Evolutionary conservation across 2,888 invertebrate genomes (phyloP).

Genomic region (Pandemis heparana): DNA sequence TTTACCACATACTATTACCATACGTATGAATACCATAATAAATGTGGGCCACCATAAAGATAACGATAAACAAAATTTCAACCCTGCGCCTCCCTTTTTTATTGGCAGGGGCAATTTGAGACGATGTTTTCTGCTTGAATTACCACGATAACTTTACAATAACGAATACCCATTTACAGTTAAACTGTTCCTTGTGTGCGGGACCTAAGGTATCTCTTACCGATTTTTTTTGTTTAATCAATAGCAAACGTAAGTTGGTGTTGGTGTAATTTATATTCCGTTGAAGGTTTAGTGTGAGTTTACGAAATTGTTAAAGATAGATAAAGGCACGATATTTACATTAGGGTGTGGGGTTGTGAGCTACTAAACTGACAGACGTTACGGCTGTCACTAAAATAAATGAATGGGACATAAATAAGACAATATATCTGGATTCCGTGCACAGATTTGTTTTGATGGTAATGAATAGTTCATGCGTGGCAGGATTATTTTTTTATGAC

Average conservation of each 20-base stretch:
- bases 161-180: slow-evolving; percentile 42
- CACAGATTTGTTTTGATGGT: slow-evolving; percentile 41
- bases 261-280: slow-evolving; percentile 80
- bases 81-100: slow-evolving; percentile 81
- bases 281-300: slow-evolving; percentile 82
- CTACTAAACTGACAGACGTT: slow-evolving; percentile 73
- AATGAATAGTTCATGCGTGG: slow-evolving; percentile 38
- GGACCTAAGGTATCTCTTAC: slow-evolving; percentile 51
- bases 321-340: slow-evolving; percentile 83
- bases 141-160: slow-evolving; percentile 54
- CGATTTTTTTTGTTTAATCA: slow-evolving; percentile 38
- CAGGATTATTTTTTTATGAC: slow-evolving; percentile 19
- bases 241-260: slow-evolving; percentile 54
- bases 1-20: slow-evolving; percentile 79
- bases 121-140: slow-evolving; percentile 78
- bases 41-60: slow-evolving; percentile 81
- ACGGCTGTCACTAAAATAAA: slow-evolving; percentile 72
- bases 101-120: slow-evolving; percentile 83
- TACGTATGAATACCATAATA: slow-evolving; percentile 79
- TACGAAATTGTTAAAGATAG: slow-evolving; percentile 85
- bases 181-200: slow-evolving; percentile 44
- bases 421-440: slow-evolving; percentile 44
- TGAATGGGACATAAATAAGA: slow-evolving; percentile 65
- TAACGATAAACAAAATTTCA: slow-evolving; percentile 83
- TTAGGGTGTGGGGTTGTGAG: slow-evolving; percentile 69